These are phyloP conservation scores for Mustela nigripes DNA, from an alignment of 2,113 vertebrate genomes.

Conservation along the genomic window DNA sequence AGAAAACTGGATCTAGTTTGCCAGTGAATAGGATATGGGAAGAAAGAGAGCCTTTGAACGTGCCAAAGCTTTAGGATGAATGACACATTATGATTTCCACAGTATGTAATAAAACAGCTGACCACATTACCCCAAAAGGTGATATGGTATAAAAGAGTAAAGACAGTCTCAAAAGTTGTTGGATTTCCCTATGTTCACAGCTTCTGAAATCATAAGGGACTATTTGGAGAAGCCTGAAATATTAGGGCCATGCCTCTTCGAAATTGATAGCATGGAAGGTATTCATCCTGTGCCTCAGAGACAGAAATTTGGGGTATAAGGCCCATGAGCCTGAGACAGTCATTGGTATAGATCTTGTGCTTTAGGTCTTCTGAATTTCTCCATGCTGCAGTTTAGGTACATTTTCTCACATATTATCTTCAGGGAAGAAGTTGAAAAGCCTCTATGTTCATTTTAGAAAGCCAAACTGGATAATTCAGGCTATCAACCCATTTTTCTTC, in stretches of 20 bases:
- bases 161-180: neutral
- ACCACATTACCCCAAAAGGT: neutral
- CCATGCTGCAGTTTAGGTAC: neutral
- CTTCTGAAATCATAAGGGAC: neutral
- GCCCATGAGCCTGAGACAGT: neutral
- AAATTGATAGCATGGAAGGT: conserved; percentile 4
- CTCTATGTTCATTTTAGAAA: neutral
- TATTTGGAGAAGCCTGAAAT: conserved; percentile 1
- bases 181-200: neutral
- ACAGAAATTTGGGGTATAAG: neutral
- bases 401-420: neutral
- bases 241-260: neutral
- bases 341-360: neutral
- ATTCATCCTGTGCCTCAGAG: neutral
- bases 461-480: conserved; percentile 22
- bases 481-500: neutral
- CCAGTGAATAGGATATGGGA: neutral
- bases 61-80: neutral
- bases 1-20: neutral
- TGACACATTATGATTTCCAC: neutral
- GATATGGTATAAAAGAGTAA: neutral
- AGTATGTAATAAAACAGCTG: neutral
- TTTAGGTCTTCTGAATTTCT: neutral
- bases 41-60: neutral
- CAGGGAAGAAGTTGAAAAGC: neutral